Conservation (phyloP, 2,113 vertebrate species). For the Otis tarda region DNA sequence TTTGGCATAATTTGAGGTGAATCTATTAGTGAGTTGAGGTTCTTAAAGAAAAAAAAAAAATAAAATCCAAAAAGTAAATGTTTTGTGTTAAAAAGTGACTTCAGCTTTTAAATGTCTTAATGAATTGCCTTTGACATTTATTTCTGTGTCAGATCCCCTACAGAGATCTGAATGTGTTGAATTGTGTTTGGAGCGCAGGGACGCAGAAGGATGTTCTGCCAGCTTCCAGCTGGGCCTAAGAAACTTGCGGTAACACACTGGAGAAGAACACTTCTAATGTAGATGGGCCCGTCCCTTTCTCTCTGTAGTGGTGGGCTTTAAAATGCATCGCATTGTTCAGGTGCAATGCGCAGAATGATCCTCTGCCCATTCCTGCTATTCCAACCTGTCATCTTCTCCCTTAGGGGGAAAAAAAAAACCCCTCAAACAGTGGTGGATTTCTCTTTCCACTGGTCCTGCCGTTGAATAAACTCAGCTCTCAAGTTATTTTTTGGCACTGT, state of each 20-base stretch:
- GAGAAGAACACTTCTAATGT: background rate
- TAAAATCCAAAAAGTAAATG: background rate
- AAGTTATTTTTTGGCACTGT: background rate
- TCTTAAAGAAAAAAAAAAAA: background rate
- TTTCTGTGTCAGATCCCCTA: background rate
- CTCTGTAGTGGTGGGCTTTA: background rate
- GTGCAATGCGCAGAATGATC: background rate
- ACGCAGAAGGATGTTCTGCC: background rate
- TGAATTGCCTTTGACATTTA: background rate
- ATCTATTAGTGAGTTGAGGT: background rate
- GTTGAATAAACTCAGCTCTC: background rate
- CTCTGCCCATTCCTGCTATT: background rate
- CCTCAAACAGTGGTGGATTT: background rate
- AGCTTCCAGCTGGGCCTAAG: background rate
- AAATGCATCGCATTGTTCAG: background rate
- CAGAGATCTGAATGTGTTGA: background rate
- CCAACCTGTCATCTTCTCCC: background rate
- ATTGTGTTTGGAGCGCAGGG: accelerated
- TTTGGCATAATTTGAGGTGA: background rate
- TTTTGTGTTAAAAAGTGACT: background rate
- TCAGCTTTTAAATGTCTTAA: background rate
- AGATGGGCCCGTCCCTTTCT: background rate
- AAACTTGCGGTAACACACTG: accelerated
- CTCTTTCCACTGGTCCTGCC: background rate
- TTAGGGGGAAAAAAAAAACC: background rate